A percentile compares a stretch with the other conserved stretches of the same genome.
Evolutionary conservation across 2,888 invertebrate genomes (phyloP).

Genomic region (Axea sp.): DNA sequence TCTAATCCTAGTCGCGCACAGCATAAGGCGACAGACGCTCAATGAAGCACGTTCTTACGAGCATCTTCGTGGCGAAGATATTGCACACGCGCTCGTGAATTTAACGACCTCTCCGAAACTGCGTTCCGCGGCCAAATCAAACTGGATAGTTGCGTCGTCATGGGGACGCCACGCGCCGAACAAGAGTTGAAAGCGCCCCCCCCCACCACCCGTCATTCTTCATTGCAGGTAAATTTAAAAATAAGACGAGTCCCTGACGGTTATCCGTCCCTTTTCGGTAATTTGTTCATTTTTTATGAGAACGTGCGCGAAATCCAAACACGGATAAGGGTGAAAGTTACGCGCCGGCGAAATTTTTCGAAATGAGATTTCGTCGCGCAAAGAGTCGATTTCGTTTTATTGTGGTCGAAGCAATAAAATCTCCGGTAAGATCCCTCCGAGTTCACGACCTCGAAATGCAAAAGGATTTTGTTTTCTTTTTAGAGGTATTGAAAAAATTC

Average conservation of each 20-base stretch:
- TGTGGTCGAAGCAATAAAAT: constrained; percentile 12
- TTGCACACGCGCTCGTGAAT: constrained; percentile 45
- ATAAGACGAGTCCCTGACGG: constrained; percentile 11
- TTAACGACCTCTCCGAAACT: constrained; percentile 61
- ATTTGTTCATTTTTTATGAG: constrained; percentile 38
- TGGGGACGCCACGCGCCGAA: constrained; percentile 64
- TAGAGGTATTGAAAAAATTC: too few relatives aligned
- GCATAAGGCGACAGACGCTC: constrained; percentile 53
- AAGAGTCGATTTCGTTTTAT: constrained; percentile 39
- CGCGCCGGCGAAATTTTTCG: constrained; percentile 27
- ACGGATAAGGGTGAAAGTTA: constrained; percentile 16
- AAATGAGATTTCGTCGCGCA: constrained; percentile 13
- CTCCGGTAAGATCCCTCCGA: constrained; percentile 5
- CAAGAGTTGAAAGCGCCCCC: too few relatives aligned
- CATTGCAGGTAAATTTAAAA: constrained; percentile 28
- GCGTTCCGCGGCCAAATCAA: constrained; percentile 66
- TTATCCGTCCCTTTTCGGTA: constrained; percentile 17
- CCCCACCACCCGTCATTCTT: too few relatives aligned
- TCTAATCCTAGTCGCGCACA: constrained; percentile 40
- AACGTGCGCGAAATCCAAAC: constrained; percentile 38
- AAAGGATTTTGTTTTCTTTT: too few relatives aligned
- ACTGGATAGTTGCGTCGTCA: constrained; percentile 70
- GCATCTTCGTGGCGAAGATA: constrained; percentile 29
- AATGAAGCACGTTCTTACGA: constrained; percentile 50
- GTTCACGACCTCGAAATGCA: not conserved